phyloP scores from a whole-genome alignment of 2,888 invertebrate species.

The Silvanus unidentatus region DNA sequence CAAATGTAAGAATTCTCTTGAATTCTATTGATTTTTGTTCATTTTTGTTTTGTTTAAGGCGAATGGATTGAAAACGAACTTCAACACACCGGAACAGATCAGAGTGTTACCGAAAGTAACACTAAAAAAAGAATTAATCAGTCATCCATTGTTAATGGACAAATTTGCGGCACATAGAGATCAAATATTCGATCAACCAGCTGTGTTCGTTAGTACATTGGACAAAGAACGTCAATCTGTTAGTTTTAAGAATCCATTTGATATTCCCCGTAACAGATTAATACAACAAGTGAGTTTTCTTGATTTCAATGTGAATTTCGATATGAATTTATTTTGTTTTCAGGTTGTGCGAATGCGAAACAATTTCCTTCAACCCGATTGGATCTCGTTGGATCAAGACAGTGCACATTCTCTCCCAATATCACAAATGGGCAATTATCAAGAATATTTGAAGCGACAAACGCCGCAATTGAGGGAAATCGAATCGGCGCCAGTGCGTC shows the following conservation, averaged over 20 bases:
- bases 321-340: conserved; percentile 15
- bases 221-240: conserved; percentile 51
- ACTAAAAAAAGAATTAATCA: conserved; percentile 72
- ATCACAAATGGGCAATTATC: conserved; percentile 99
- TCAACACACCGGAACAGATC: conserved; percentile 44
- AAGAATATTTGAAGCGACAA: conserved; percentile 93
- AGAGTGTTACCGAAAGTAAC: conserved; percentile 50
- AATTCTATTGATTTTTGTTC: conserved; percentile 2
- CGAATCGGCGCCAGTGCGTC: conserved; percentile 88
- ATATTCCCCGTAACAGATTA: conserved; percentile 82
- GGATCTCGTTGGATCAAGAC: conserved; percentile 80
- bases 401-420: conserved; percentile 93
- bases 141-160: conserved; percentile 75
- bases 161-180: conserved; percentile 77
- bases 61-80: conserved; percentile 24
- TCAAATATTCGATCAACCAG: conserved; percentile 80
- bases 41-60: conserved; percentile 19
- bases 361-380: conserved; percentile 80
- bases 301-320: no score
- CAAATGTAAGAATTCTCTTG: conserved; percentile 34
- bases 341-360: conserved; percentile 87
- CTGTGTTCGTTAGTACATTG: conserved; percentile 62
- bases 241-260: conserved; percentile 89
- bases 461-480: conserved; percentile 89
- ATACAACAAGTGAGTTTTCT: conserved; percentile 71